Conservation (phyloP, 1,140 invertebrate species). For the Chironomus tepperi region DNA sequence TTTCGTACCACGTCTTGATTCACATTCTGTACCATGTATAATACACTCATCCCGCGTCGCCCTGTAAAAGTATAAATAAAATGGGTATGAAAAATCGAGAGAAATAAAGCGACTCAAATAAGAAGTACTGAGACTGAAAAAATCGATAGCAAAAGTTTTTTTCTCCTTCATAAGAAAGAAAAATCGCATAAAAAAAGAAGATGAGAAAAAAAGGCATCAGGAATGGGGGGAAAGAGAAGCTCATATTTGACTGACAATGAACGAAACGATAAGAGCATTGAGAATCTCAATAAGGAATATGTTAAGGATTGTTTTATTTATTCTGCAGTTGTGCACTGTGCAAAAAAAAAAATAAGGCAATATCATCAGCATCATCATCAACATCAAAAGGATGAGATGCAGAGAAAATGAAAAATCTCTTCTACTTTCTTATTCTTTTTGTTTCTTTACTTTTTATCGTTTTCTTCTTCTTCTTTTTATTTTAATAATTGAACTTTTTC, state of each 20-base stretch:
- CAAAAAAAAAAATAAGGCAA: background rate
- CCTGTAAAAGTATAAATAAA: background rate
- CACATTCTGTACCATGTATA: background rate
- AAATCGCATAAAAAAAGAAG: too few species aligned
- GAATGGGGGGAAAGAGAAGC: too few species aligned
- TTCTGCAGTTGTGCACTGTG: conserved; percentile 12
- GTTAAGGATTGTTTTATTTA: conserved; percentile 23
- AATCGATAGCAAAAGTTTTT: background rate
- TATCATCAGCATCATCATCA: background rate
- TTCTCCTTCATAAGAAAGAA: background rate
- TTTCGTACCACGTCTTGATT: background rate
- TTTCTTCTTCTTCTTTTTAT: too few species aligned
- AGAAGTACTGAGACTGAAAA: conserved; percentile 10
- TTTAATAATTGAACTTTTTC: background rate
- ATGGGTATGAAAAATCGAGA: background rate
- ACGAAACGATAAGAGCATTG: background rate
- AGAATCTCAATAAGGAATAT: conserved; percentile 18
- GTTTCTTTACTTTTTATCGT: too few species aligned
- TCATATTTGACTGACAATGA: conserved; percentile 19
- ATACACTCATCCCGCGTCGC: background rate
- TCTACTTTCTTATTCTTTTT: too few species aligned
- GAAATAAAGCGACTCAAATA: too few species aligned
- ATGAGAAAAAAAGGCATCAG: too few species aligned
- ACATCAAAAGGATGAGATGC: background rate
- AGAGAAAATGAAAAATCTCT: background rate